phyloP scores from a whole-genome alignment of 2,113 vertebrate species.

The Charina bottae region DNA sequence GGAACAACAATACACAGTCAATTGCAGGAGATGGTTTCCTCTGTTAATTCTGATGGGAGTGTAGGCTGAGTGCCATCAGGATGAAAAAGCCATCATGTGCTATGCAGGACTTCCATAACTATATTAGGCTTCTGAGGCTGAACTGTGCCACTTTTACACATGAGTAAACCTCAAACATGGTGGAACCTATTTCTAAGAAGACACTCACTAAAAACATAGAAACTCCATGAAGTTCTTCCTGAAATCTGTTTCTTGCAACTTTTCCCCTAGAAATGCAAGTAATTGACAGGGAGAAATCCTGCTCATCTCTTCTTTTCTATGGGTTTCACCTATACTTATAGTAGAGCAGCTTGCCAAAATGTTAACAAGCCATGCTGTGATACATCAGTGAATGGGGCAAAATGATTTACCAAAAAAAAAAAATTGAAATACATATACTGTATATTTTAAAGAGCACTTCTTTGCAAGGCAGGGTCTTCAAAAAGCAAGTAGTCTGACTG shows the following conservation, averaged over 20 bases:
- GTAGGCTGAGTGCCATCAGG: background rate
- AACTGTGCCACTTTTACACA: background rate
- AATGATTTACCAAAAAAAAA: background rate
- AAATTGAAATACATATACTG: background rate
- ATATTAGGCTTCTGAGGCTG: background rate
- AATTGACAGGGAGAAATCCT: background rate
- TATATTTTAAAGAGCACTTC: background rate
- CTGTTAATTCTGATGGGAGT: background rate
- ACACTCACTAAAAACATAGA: background rate
- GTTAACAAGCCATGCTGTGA: background rate
- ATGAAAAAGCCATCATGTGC: background rate
- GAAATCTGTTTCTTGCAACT: background rate
- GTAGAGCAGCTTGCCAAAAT: background rate
- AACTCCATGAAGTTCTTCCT: background rate
- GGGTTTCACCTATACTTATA: background rate
- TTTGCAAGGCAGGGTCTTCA: conserved; percentile 14
- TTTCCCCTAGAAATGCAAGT: background rate
- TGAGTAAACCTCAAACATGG: background rate
- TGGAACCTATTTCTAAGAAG: background rate
- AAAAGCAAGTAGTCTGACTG: conserved; percentile 30
- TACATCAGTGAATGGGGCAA: background rate
- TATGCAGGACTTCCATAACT: background rate
- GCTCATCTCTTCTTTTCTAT: background rate
- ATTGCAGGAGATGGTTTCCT: background rate
- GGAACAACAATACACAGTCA: background rate